A percentile compares a stretch with the other conserved stretches of the same genome.
Conservation (phyloP, 2,797 vertebrate genomes). For the Peromyscus aztecus region DNA sequence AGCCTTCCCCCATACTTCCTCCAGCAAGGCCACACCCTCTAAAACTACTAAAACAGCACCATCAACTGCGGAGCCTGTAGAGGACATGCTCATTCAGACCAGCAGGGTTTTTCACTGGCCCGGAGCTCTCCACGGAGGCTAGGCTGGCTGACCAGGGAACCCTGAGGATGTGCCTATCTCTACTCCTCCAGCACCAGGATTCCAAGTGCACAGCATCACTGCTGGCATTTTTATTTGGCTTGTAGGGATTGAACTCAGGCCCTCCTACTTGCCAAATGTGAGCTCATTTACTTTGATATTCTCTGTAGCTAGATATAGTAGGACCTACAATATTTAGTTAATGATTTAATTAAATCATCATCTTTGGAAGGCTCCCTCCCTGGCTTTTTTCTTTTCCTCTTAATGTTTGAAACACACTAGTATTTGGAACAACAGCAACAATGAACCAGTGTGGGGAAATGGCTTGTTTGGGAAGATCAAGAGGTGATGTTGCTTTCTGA, state of each 20-base stretch:
- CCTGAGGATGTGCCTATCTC: not conserved
- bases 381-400: not conserved
- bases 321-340: constrained; percentile 7
- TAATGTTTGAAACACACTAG: not conserved
- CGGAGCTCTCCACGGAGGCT: not conserved
- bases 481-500: constrained; percentile 65
- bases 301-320: not conserved
- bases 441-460: constrained; percentile 1
- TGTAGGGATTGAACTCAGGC: not conserved
- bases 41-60: not conserved
- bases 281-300: not conserved
- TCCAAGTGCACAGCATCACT: not conserved
- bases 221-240: not conserved
- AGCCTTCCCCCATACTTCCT: not conserved
- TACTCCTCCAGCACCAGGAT: not conserved
- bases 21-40: not conserved
- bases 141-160: not conserved
- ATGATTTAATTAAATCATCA: constrained; percentile 11
- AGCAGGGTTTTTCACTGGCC: not conserved
- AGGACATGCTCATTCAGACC: not conserved
- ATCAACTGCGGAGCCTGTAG: not conserved
- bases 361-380: not conserved
- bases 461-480: constrained; percentile 41
- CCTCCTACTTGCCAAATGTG: not conserved
- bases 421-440: not conserved